Evolutionary conservation across 2,888 invertebrate genomes (phyloP).

Genomic region (Seira musarum): DNA sequence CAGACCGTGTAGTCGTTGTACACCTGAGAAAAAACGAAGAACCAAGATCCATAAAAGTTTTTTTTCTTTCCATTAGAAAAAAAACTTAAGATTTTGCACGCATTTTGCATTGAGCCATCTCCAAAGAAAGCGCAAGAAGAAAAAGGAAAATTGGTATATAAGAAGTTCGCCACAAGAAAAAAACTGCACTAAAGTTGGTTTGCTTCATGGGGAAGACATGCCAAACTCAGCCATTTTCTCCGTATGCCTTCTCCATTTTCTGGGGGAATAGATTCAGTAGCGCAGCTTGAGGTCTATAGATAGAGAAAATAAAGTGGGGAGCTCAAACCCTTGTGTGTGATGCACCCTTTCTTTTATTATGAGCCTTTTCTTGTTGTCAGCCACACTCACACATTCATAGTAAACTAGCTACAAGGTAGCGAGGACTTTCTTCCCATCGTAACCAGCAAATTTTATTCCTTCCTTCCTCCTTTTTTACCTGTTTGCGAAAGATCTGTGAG

Average conservation of each 20-base stretch:
- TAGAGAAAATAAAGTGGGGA: background rate
- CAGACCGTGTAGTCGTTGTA: background rate
- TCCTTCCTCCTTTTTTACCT: constrained; percentile 3
- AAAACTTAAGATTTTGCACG: constrained; percentile 1
- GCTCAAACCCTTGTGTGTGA: background rate
- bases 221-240: background rate
- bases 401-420: background rate
- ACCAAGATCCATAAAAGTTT: background rate
- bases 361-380: background rate
- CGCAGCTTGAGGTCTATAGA: background rate
- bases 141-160: background rate
- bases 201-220: too few species aligned
- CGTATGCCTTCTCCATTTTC: background rate
- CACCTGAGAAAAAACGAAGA: constrained; percentile 1
- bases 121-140: background rate
- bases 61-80: background rate
- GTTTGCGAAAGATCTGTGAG: constrained; percentile 5
- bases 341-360: background rate
- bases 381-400: background rate
- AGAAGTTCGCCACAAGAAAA: background rate
- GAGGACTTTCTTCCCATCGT: background rate
- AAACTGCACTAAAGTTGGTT: background rate
- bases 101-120: background rate
- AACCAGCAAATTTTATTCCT: constrained; percentile 2
- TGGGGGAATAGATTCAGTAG: background rate